Evolutionary conservation across 2,113 vertebrate species (phyloP).

Genomic region (Vulpes ferrilata): DNA sequence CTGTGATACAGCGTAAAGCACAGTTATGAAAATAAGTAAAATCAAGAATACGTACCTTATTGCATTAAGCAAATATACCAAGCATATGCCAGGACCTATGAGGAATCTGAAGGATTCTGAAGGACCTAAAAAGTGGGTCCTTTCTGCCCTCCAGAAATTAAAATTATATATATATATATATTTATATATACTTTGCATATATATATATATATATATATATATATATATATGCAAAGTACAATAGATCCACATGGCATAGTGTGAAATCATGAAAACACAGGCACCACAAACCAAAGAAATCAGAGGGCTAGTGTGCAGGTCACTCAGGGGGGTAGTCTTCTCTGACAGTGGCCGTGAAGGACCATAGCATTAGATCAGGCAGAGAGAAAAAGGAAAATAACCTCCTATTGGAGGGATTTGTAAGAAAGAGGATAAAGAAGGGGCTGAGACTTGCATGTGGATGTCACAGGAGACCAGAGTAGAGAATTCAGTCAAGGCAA

Average conservation of each 20-base stretch:
- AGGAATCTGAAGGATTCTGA: not conserved
- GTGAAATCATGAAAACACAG: not conserved
- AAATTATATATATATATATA: not conserved
- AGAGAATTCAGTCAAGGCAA: not conserved
- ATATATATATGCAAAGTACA: not conserved
- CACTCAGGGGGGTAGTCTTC: not conserved
- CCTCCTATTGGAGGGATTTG: not conserved
- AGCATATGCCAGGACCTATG: not conserved
- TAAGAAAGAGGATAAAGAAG: not conserved
- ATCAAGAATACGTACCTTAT: not conserved
- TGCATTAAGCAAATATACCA: not conserved
- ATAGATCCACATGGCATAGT: not conserved
- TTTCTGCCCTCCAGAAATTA: not conserved
- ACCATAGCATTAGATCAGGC: not conserved
- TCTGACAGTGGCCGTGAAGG: not conserved
- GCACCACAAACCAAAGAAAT: not conserved
- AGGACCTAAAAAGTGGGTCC: rapidly evolving
- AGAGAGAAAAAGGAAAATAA: not conserved
- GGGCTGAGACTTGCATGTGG: not conserved
- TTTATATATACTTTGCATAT: not conserved
- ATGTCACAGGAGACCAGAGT: not conserved
- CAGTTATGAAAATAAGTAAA: not conserved
- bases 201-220: not conserved
- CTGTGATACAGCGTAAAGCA: not conserved
- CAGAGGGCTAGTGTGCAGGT: not conserved